Conservation (phyloP, 92 coral and sea anemone species). For the Pocillopora grandis region DNA sequence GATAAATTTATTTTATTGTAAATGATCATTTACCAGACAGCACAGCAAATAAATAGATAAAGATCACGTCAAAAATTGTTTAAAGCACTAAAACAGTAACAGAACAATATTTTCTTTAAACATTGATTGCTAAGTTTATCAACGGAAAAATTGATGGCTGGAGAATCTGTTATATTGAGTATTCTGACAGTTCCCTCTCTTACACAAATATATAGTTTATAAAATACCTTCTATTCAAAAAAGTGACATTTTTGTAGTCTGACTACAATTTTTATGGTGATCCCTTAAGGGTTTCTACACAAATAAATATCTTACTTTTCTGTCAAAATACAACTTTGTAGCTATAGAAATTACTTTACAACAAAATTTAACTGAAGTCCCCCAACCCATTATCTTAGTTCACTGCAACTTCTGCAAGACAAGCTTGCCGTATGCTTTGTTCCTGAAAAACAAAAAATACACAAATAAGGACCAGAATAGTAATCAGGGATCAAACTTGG, state of each 20-base stretch:
- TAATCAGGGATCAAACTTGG: neutral
- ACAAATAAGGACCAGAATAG: neutral
- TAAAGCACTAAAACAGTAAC: no score
- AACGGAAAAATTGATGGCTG: no score
- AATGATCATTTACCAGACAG: no score
- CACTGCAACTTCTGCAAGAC: constrained; percentile 70
- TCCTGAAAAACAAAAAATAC: constrained; percentile 50
- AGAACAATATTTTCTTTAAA: no score
- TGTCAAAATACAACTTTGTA: constrained; percentile 6
- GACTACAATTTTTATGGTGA: neutral
- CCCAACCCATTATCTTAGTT: constrained; percentile 12
- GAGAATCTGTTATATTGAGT: no score
- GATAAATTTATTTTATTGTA: no score
- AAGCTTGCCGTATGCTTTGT: constrained; percentile 80
- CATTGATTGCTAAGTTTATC: no score
- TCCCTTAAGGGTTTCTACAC: neutral
- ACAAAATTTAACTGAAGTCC: neutral
- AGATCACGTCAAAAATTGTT: no score
- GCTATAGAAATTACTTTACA: neutral
- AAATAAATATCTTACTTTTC: constrained; percentile 26
- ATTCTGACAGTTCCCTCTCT: no score
- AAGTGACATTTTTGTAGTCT: neutral
- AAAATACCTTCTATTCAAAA: neutral
- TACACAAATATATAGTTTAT: no score
- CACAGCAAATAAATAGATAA: no score